Evolutionary conservation across 2,113 vertebrate genomes (phyloP).

Genomic region (Bungarus multicinctus): DNA sequence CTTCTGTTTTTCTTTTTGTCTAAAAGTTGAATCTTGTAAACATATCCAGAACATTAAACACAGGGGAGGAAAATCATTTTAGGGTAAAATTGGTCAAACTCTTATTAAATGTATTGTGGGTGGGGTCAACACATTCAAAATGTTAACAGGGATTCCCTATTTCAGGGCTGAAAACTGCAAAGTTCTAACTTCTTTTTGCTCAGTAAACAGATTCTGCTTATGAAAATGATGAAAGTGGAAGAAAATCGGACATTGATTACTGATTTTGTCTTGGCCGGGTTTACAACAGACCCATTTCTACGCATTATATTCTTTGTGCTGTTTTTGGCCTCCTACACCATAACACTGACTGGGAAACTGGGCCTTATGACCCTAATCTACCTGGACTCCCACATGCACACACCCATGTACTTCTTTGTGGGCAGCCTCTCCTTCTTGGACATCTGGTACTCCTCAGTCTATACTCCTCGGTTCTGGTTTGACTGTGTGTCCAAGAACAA

Average conservation of each 20-base stretch:
- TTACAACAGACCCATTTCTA: constrained; percentile 22
- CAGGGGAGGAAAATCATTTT: neutral
- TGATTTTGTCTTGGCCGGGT: constrained; percentile 46
- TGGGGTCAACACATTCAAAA: neutral
- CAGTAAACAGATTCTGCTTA: neutral
- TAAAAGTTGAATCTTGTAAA: neutral
- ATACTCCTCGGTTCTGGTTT: constrained; percentile 42
- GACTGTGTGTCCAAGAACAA: constrained; percentile 48
- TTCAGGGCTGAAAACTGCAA: neutral
- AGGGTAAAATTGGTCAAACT: neutral
- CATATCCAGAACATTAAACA: neutral
- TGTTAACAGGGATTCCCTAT: neutral
- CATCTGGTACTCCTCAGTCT: constrained; percentile 50
- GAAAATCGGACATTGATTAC: constrained; percentile 3
- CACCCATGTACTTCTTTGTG: neutral
- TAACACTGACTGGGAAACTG: constrained; percentile 42
- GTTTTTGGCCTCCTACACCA: constrained; percentile 45
- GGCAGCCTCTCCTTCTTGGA: constrained; percentile 53
- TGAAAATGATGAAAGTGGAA: neutral
- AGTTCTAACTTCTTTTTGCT: neutral
- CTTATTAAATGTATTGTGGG: neutral
- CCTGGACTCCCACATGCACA: neutral
- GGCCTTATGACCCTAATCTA: constrained; percentile 44
- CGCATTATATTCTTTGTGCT: constrained; percentile 35
- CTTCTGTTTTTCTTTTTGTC: neutral